Conservation (phyloP, 2,888 invertebrate genomes). For the Exephanes ischioxanthus region DNA sequence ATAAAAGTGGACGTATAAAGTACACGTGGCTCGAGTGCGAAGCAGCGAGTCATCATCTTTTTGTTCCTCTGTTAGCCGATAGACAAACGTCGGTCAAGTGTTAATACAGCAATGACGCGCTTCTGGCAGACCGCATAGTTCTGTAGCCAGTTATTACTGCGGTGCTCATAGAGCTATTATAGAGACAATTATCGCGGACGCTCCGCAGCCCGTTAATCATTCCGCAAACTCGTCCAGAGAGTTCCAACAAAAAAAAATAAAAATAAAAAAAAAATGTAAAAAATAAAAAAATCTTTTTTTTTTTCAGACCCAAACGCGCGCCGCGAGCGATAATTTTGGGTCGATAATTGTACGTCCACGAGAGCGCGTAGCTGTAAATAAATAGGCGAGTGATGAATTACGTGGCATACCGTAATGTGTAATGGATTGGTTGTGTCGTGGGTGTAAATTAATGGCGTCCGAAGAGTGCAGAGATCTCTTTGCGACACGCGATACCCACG, state of each 20-base stretch:
- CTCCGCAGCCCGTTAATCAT: slow-evolving; percentile 14
- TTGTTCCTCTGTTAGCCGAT: not conserved
- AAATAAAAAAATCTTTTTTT: not conserved
- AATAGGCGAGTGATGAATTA: not conserved
- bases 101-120: slow-evolving; percentile 17
- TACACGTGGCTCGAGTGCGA: not conserved
- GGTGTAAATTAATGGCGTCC: not conserved
- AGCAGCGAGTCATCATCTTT: slow-evolving; percentile 11
- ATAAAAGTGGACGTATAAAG: not conserved
- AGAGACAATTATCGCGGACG: slow-evolving; percentile 49
- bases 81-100: slow-evolving; percentile 26
- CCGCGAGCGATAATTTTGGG: not conserved
- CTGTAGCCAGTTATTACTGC: slow-evolving; percentile 23
- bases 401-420: not conserved
- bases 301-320: not conserved
- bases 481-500: slow-evolving; percentile 28
- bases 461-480: not conserved
- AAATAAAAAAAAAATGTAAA: too few species aligned
- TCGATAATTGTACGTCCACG: not conserved
- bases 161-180: slow-evolving; percentile 32
- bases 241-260: too few species aligned
- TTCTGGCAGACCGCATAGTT: slow-evolving; percentile 8
- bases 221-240: not conserved
- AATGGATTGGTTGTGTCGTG: slow-evolving; percentile 1
- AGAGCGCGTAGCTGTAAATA: not conserved